phyloP scores from a whole-genome alignment of 2,797 vertebrate genomes.

The Enteromius unitaeniatus region DNA sequence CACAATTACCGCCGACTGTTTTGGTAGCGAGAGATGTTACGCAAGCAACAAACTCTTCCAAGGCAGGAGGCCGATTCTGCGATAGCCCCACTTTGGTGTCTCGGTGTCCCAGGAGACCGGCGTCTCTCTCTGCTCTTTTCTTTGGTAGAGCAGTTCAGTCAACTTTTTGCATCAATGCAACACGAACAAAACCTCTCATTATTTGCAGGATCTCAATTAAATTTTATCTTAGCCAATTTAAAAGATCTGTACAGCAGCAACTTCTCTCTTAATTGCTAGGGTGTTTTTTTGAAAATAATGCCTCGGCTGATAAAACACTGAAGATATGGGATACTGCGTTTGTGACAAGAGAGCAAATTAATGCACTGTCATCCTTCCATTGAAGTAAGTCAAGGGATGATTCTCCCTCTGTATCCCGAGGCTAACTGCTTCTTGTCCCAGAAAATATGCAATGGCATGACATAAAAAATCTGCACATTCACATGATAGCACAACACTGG shows the following conservation, averaged over 20 bases:
- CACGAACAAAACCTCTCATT: conserved; percentile 61
- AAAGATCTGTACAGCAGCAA: conserved; percentile 58
- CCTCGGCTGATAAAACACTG: conserved; percentile 56
- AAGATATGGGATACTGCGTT: conserved; percentile 67
- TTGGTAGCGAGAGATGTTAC: conserved; percentile 22
- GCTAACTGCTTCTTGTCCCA: conserved; percentile 65
- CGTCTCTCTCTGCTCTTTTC: not conserved
- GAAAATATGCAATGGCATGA: conserved; percentile 48
- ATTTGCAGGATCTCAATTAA: conserved; percentile 62
- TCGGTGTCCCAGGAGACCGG: not conserved
- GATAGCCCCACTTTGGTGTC: conserved; percentile 30
- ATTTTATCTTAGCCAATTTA: conserved; percentile 59
- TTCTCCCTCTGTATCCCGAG: conserved; percentile 57
- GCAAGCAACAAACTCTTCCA: conserved; percentile 2
- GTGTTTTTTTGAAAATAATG: conserved; percentile 54
- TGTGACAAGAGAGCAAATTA: conserved; percentile 68
- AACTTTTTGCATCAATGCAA: conserved; percentile 52
- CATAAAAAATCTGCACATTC: not conserved
- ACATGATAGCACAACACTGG: conserved; percentile 12
- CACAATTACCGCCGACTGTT: conserved; percentile 39
- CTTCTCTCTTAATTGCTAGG: conserved; percentile 59
- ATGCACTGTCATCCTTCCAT: conserved; percentile 70
- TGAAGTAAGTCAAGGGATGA: conserved; percentile 68
- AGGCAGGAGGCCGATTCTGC: conserved; percentile 35
- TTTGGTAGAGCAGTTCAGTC: conserved; percentile 18